These are phyloP conservation scores for Drosophila imparisetae DNA, from an alignment of 2,888 invertebrate species.

Conservation along the genomic window DNA sequence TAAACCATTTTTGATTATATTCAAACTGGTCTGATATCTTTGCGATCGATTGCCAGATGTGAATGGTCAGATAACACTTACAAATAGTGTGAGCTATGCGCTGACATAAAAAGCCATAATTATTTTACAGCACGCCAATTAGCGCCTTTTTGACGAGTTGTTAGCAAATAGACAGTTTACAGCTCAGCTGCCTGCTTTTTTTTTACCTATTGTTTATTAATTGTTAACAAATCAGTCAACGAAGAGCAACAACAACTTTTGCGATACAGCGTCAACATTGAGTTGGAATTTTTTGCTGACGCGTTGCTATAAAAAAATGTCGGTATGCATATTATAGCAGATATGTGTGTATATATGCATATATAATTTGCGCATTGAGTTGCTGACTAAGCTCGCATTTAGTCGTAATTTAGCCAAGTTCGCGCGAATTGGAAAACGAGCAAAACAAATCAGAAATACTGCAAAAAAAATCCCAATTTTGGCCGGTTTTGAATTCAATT, in stretches of 20 bases:
- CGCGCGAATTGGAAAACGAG: conserved; percentile 52
- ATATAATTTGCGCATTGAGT: conserved; percentile 47
- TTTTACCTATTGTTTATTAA: conserved; percentile 60
- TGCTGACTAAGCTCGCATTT: conserved; percentile 68
- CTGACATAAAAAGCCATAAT: conserved; percentile 46
- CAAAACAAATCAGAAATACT: conserved; percentile 1
- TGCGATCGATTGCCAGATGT: not conserved
- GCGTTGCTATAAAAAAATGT: conserved; percentile 18
- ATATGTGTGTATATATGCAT: conserved; percentile 16
- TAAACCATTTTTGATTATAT: not conserved
- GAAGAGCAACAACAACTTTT: conserved; percentile 19
- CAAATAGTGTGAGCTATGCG: not conserved
- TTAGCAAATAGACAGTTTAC: conserved; percentile 55
- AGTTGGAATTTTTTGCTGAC: conserved; percentile 54
- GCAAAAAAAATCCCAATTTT: conserved; percentile 37
- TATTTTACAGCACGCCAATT: conserved; percentile 58
- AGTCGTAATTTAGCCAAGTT: conserved; percentile 69
- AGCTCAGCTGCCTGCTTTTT: conserved; percentile 24
- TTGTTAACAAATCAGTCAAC: conserved; percentile 66
- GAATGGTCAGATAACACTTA: conserved; percentile 5
- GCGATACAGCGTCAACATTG: conserved; percentile 46
- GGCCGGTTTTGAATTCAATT: conserved; percentile 50
- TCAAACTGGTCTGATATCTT: not conserved
- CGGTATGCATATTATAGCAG: conserved; percentile 36
- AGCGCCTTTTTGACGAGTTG: conserved; percentile 36